A percentile compares a stretch with the other conserved stretches of the same genome.
Evolutionary conservation across 2,888 invertebrate genomes (phyloP).

Genomic region (Adelognathus sp.): DNA sequence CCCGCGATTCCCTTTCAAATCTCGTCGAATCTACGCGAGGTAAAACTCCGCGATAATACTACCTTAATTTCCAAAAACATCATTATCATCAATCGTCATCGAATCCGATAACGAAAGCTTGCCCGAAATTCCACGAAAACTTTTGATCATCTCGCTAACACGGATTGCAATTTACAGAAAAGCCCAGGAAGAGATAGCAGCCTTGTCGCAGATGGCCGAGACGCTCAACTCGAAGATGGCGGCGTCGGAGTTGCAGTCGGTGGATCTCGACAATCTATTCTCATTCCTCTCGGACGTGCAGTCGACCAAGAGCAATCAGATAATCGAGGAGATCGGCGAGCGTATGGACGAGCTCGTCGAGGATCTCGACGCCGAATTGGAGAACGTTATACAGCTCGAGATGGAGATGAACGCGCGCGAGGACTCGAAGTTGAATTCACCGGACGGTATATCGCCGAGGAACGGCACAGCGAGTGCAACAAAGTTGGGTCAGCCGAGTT

Average conservation of each 20-base stretch:
- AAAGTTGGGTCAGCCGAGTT: slow-evolving; percentile 83
- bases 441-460: slow-evolving; percentile 67
- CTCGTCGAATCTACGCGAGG: too few species aligned
- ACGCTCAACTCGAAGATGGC: slow-evolving; percentile 86
- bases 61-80: too few species aligned
- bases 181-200: slow-evolving; percentile 87
- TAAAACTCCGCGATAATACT: too few species aligned
- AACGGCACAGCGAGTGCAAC: slow-evolving; percentile 64
- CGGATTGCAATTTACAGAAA: slow-evolving; percentile 81
- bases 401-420: slow-evolving; percentile 77
- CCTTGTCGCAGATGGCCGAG: slow-evolving; percentile 88
- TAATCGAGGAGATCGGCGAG: slow-evolving; percentile 92
- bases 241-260: slow-evolving; percentile 85
- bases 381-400: slow-evolving; percentile 86
- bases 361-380: slow-evolving; percentile 90
- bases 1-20: too few species aligned
- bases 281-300: slow-evolving; percentile 93
- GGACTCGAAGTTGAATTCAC: slow-evolving; percentile 66
- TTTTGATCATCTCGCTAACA: neutral
- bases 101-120: too few species aligned
- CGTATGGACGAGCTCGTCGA: slow-evolving; percentile 92
- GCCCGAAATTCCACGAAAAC: too few species aligned
- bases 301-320: slow-evolving; percentile 84
- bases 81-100: too few species aligned
- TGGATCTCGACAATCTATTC: slow-evolving; percentile 94